A percentile compares a stretch with the other conserved stretches of the same genome.
phyloP scores from a whole-genome alignment of 2,888 invertebrate genomes.

The Koerneria pararmatus region DNA sequence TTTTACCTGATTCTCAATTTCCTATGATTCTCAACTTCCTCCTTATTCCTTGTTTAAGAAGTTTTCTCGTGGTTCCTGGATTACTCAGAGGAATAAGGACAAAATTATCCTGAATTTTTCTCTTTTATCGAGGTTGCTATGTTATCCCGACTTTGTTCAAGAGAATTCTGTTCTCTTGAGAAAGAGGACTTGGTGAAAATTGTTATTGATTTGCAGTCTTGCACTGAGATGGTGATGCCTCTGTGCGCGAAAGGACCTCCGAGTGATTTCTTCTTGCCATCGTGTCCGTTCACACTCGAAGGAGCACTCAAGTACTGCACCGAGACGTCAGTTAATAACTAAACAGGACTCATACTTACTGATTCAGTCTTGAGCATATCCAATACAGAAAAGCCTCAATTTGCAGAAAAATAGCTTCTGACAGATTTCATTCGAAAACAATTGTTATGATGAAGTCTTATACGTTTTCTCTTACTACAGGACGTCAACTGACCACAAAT shows the following conservation, averaged over 20 bases:
- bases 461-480: too few species aligned
- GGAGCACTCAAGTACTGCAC: constrained; percentile 68
- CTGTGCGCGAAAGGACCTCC: constrained; percentile 74
- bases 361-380: too few species aligned
- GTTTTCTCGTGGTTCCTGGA: too few species aligned
- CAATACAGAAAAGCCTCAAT: too few species aligned
- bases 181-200: not conserved
- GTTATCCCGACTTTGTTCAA: not conserved
- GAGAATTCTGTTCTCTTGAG: not conserved
- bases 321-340: constrained; percentile 65
- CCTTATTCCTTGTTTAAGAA: too few species aligned
- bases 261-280: constrained; percentile 51
- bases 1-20: not conserved
- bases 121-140: too few species aligned
- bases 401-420: not conserved
- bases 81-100: too few species aligned
- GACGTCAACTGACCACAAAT: too few species aligned
- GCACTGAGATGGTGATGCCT: constrained; percentile 96
- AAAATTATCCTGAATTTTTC: too few species aligned
- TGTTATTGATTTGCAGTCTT: constrained; percentile 67
- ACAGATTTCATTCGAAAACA: not conserved
- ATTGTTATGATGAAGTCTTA: constrained; percentile 11
- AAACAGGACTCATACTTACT: too few species aligned
- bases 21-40: too few species aligned
- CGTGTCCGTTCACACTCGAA: constrained; percentile 45